Evolutionary conservation across 2,113 vertebrate genomes (phyloP), one percentile per base, ranked within the genome.

Genomic region (Desmodus rotundus): DNA sequence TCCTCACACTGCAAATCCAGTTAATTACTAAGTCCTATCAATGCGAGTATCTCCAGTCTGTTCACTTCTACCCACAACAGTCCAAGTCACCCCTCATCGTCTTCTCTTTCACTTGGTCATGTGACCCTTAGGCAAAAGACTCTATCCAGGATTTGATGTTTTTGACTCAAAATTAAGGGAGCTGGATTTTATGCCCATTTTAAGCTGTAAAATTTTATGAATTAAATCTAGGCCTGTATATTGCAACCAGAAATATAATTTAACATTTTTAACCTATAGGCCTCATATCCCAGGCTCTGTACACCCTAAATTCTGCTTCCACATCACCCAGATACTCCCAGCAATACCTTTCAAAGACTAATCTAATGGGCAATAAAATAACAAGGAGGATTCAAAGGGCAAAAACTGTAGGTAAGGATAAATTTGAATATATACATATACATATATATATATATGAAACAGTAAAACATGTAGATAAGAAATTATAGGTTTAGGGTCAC

Each of bases 371-470:
- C 24, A 97, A 36, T 38, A 97, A 93, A 31, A 43, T 58, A 89
- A 82, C 15, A 95, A 76, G 63, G 61, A 97, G 91, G 68, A 92
- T 90, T 54, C 96, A 95, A 89, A 96, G 98, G 86, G 95, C 98
- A 19, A 98, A 98, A 96, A 98, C 97, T 54, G 98, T 98, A 94
- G 98, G 98, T 97, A 92, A 61, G 2, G 5, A 63, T 43, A 33
- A 50, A 56, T 83, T 33, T 87, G 26, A 50, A 56, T 56, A 56
- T 22, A 56, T 56, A n/a, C n/a, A n/a, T 56, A 56, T 56, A 56
- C 8, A 56, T 56, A 22, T n/a, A n/a, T n/a, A n/a, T n/a, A n/a
- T n/a, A n/a, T n/a, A n/a, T n/a, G n/a, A n/a, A n/a, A n/a, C n/a
- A n/a, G n/a, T n/a, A n/a, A n/a, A n/a, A n/a, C n/a, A n/a, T n/a